phyloP scores from a whole-genome alignment of 2,113 vertebrate species.

The Atlantisia rogersi region DNA sequence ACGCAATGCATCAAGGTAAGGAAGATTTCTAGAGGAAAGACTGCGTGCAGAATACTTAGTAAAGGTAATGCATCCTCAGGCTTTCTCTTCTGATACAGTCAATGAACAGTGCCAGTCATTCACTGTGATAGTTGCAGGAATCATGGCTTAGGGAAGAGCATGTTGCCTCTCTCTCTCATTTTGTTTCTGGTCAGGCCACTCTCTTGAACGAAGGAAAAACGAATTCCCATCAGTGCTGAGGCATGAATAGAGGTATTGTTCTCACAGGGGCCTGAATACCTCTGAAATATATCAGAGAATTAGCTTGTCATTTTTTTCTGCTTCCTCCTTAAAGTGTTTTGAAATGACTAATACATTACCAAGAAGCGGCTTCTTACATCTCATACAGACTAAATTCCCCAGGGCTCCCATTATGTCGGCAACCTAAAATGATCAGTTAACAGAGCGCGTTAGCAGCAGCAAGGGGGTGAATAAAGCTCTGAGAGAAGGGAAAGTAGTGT shows the following conservation, averaged over 20 bases:
- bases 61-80: not conserved
- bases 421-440: slow-evolving; percentile 62
- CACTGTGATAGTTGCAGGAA: slow-evolving; percentile 4
- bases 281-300: slow-evolving; percentile 44
- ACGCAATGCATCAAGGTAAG: not conserved
- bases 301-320: slow-evolving; percentile 49
- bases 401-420: slow-evolving; percentile 15
- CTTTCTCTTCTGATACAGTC: not conserved
- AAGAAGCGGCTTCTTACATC: slow-evolving; percentile 58
- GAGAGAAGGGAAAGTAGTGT: slow-evolving; percentile 2
- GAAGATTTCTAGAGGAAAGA: not conserved
- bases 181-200: slow-evolving; percentile 26
- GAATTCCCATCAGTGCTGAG: slow-evolving; percentile 21
- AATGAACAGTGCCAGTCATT: not conserved
- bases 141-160: slow-evolving; percentile 36
- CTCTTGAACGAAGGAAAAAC: slow-evolving; percentile 40
- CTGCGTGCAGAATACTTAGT: not conserved
- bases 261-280: slow-evolving; percentile 28
- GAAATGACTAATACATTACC: slow-evolving; percentile 65
- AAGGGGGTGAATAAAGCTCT: not conserved
- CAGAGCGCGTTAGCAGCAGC: not conserved
- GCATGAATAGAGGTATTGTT: slow-evolving; percentile 74
- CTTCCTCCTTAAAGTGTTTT: slow-evolving; percentile 62
- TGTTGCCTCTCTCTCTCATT: not conserved
- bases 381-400: slow-evolving; percentile 38